Base-by-base conservation (phyloP, 2,797 vertebrate genomes). In the Fringilla coelebs region DNA sequence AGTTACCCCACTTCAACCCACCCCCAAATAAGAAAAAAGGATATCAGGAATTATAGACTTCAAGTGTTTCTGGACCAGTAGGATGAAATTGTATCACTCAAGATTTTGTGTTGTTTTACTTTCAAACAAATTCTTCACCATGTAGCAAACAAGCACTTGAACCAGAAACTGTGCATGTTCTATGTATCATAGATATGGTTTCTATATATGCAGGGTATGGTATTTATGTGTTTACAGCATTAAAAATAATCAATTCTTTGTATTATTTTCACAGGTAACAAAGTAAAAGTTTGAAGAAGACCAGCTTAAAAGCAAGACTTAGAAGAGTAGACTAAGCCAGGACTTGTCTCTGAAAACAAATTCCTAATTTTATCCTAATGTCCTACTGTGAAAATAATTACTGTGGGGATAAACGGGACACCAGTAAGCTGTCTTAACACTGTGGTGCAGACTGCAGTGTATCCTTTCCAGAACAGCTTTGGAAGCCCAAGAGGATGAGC, bases 1-100 rank as follows among this genome's bases (percentile, higher is more conserved):
- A 41, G 3, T 55, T 11, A 45, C 2, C 1, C 2, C 2, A 48
- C 1, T 8, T 51, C 22, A 58, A 6, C 4, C 4, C 4, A 4
- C 5, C 1, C 2, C 3, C 10, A 77, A 60, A 57, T 25, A 2
- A 49, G 32, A 40, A 55, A 24, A 66, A 60, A 11, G 1, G 4
- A 21, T 4, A 72, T 58, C 34, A 80, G 24, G 43, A 82, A 63
- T 66, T 14, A 31, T 9, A 17, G 8, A n/a, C 28, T 72, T 72
- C 9, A 62, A 74, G 6, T 19, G 7, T 74, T 85, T 92, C 49
- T 85, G 52, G 61, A 74, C 67, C 6, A 57, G 8, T 21, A 85
- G 12, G 41, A 16, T 49, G 16, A 91, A 84, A 75, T 68, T 41
- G 31, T 54, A 32, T 21, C 19, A 36, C 19, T 63, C 29, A 43